Base-by-base conservation (phyloP, 2,797 vertebrate species). In the Cuculus canorus region DNA sequence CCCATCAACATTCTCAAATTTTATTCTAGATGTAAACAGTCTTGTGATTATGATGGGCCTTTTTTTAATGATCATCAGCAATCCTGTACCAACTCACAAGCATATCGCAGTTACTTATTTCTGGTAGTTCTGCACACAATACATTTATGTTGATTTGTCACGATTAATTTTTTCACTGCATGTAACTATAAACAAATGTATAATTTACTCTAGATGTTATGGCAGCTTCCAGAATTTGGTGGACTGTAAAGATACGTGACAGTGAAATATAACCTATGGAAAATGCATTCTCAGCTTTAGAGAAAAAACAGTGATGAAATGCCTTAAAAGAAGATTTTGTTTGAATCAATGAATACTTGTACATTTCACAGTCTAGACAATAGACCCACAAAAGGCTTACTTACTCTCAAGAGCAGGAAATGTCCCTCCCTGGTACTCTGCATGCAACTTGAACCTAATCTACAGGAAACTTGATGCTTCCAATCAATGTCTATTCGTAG, bases 251-350 rank as follows among this genome's bases (percentile, higher is more conserved):
- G 33, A 92, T 83, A 96, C 41, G 53, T 41, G 24, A 43, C 41
- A 63, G 10, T 32, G 56, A 93, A 95, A 86, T 69, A 73, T 27
- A 92, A 94, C 82, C 22, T 41, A 27, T 3, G 4, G 68, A 72
- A 88, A 90, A 90, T 59, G 81, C 45, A 82, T 88, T 92, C 61
- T 83, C 64, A 80, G 32, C 39, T 80, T 88, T 80, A 75, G 19
- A 69, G 22, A 28, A 0, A 57, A 89, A 78, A 13, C 47, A 77
- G 69, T 43, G 35, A 57, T 47, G 47, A 79, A 87, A 79, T 70
- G 27, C 17, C 60, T 61, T 86, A n/a, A 53, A 43, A 64, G 37
- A 59, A 82, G 6, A 41, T 57, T 92, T 63, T 72, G 11, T 79
- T 79, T 92, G 28, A 95, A 86, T 87, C 64, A 88, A 7, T 30